A percentile compares a stretch with the other conserved stretches of the same genome.
Evolutionary conservation across 2,888 invertebrate species (phyloP).

Genomic region (Tipula helvola): DNA sequence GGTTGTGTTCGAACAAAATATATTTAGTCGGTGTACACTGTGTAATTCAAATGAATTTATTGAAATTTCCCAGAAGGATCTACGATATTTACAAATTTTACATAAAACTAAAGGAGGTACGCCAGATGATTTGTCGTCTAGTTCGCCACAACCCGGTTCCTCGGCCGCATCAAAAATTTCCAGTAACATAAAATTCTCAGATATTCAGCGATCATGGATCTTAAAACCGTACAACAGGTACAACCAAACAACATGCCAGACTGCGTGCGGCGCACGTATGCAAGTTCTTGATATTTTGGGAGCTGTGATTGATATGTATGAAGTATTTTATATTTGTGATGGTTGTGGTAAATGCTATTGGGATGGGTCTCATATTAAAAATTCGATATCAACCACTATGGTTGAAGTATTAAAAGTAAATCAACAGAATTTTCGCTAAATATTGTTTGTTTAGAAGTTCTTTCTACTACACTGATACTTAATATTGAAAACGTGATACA

Average conservation of each 20-base stretch:
- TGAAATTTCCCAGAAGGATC: conserved; percentile 14
- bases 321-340: conserved; percentile 17
- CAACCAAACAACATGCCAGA: not conserved
- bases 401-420: conserved; percentile 12
- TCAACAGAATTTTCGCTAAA: not conserved
- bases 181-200: not conserved
- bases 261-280: conserved; percentile 14
- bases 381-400: conserved; percentile 13
- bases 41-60: conserved; percentile 32
- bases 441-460: not conserved
- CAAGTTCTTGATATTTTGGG: conserved; percentile 29
- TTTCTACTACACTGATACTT: not conserved
- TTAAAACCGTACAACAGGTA: not conserved
- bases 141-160: not conserved
- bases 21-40: conserved; percentile 62
- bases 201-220: not conserved
- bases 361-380: conserved; percentile 17
- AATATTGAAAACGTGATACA: not conserved
- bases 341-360: conserved; percentile 23
- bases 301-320: conserved; percentile 23
- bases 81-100: conserved; percentile 9
- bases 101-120: too few species aligned
- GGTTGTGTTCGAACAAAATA: conserved; percentile 45
- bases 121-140: too few species aligned
- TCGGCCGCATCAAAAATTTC: not conserved